These are phyloP conservation scores for Danaus plexippus DNA, from an alignment of 1,140 invertebrate species.

Conservation along the genomic window DNA sequence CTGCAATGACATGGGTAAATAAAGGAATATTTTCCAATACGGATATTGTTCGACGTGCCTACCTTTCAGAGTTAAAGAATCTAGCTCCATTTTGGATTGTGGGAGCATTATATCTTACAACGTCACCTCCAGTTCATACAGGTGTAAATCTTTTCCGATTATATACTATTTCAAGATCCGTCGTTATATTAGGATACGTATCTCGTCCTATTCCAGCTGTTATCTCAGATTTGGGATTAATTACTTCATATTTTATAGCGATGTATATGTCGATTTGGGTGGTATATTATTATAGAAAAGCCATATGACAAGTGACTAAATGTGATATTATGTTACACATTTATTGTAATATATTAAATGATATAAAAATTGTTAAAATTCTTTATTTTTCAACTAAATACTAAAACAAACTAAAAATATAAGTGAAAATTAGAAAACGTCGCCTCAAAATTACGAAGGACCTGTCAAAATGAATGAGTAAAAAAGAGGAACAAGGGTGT, in stretches of 20 bases:
- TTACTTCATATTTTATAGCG: slow-evolving; percentile 36
- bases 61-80: slow-evolving; percentile 42
- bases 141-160: slow-evolving; percentile 32
- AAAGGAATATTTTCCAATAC: slow-evolving; percentile 36
- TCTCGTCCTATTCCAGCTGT: slow-evolving; percentile 26
- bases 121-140: slow-evolving; percentile 23
- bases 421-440: no score
- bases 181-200: slow-evolving; percentile 32
- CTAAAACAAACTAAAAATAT: no score
- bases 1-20: slow-evolving; percentile 37
- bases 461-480: no score
- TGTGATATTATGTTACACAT: no score
- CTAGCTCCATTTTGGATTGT: slow-evolving; percentile 44
- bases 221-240: slow-evolving; percentile 31
- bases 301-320: slow-evolving; percentile 18
- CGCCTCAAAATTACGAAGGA: no score
- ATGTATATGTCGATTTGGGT: slow-evolving; percentile 37
- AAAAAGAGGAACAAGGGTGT: no score
- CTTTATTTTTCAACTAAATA: no score
- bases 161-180: slow-evolving; percentile 30
- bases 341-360: no score
- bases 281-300: slow-evolving; percentile 31
- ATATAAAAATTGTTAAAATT: no score
- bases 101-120: slow-evolving; percentile 38
- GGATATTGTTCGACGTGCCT: slow-evolving; percentile 35